These are phyloP conservation scores for Gracilinanus agilis DNA, from an alignment of 2,113 vertebrate species.

Conservation along the genomic window DNA sequence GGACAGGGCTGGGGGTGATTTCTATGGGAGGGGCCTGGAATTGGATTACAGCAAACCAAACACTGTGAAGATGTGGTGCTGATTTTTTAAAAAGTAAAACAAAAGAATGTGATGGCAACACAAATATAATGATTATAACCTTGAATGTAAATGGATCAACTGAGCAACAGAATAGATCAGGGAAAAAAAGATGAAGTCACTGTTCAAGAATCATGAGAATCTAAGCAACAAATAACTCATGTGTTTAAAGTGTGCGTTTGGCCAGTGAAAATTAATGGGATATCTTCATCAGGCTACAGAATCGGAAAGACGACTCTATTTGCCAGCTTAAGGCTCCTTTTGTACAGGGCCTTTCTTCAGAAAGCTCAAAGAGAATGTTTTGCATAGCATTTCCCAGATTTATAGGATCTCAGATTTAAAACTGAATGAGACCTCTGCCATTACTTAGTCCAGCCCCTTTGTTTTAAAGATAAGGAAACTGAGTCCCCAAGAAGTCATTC, in stretches of 20 bases:
- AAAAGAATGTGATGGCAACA: not conserved
- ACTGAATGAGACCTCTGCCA: not conserved
- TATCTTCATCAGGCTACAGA: not conserved
- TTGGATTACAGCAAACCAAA: not conserved
- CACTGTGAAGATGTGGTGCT: not conserved
- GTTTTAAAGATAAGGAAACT: not conserved
- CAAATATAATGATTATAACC: not conserved
- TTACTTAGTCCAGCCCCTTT: not conserved
- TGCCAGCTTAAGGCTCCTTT: not conserved
- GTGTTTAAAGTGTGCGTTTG: not conserved
- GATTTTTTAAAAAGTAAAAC: not conserved
- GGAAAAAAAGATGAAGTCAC: not conserved
- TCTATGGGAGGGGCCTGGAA: not conserved
- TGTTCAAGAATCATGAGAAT: not conserved
- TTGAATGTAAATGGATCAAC: not conserved
- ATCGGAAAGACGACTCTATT: not conserved
- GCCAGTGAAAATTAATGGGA: not conserved
- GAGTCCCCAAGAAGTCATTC: not conserved
- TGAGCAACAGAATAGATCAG: not conserved
- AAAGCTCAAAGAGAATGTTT: not conserved
- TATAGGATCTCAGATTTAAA: not conserved
- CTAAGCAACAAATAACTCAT: not conserved
- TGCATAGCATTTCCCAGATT: not conserved
- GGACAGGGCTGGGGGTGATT: not conserved
- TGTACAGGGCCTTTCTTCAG: not conserved